Base-by-base conservation (phyloP, 2,797 vertebrate genomes). In the Cryptoprocta ferox region DNA sequence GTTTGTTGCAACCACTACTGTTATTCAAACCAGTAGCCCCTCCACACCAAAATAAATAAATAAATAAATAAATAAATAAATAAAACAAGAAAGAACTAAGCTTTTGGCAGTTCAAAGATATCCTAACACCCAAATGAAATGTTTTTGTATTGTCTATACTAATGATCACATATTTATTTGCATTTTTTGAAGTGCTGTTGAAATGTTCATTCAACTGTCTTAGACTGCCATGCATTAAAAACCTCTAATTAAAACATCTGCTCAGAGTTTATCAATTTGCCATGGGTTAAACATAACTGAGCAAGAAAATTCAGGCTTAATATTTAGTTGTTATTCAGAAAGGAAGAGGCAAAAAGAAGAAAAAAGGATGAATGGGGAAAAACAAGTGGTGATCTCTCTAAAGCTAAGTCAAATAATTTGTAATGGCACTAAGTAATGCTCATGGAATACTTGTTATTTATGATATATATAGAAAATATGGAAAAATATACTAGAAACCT, bases 191-290 rank as follows among this genome's bases (percentile, higher is more conserved):
- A 96, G 37, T 70, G 32, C 37, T 70, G 26, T 75, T 90, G 79
- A 97, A 95, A 87, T 84, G 35, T 95, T 93, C 70, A 85, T 56
- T 91, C 42, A 90, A 83, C 32, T 97, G 30, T 84, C 93, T 97
- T 95, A 65, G 81, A 81, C 42, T 6, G 10, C 32, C 30, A 53
- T 95, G 92, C 83, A 95, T 93, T 94, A 66, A 96, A 97, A 96
- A 79, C 15, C 56, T 94, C 73, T 93, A 97, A 97, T 95, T 93
- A 93, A 95, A 97, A 93, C 89, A 83, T 89, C 79, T 97, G 79
- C 84, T 96, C 70, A 71, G 78, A 95, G 91, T 50, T 76, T 78
- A 94, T 73, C 48, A 91, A 59, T 86, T 97, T 94, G 35, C 65
- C 89, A 80, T 13, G 9, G 37, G 45, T 96, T 96, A 97, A 95